Conservation (phyloP, 2,888 invertebrate species). For the Artemia sinica region DNA sequence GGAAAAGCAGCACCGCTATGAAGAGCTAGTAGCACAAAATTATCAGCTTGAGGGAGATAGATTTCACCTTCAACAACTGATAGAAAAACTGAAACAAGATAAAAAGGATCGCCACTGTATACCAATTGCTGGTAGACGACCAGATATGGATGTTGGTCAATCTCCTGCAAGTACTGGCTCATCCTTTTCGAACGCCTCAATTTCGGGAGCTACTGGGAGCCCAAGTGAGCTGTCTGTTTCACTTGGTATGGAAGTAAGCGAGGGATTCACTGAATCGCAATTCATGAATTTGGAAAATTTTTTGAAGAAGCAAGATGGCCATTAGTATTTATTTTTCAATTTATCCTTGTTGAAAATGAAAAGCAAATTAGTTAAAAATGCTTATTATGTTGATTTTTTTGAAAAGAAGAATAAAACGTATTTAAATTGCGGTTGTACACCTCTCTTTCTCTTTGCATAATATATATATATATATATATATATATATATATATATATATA, state of each 20-base stretch:
- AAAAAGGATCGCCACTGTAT: neutral
- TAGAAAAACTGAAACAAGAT: neutral
- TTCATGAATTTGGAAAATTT: slow-evolving; percentile 17
- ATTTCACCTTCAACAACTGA: neutral
- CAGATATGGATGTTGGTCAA: neutral
- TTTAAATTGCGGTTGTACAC: too few relatives aligned
- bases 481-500: too few relatives aligned
- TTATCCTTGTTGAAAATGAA: too few relatives aligned
- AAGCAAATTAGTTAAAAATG: too few relatives aligned
- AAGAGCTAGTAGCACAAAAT: neutral
- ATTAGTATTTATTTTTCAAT: neutral
- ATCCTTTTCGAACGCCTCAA: neutral
- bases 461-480: too few relatives aligned
- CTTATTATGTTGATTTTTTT: too few relatives aligned
- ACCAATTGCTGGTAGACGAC: neutral
- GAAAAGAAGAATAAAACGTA: too few relatives aligned
- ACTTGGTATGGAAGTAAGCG: slow-evolving; percentile 21
- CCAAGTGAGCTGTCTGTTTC: slow-evolving; percentile 21
- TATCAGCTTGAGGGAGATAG: neutral
- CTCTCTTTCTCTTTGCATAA: too few relatives aligned
- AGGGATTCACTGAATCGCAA: slow-evolving; percentile 21
- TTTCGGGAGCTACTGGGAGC: slow-evolving; percentile 16
- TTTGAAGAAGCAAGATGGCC: neutral
- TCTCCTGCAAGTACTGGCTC: slow-evolving; percentile 1
- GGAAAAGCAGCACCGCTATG: neutral